A percentile compares a stretch with the other conserved stretches of the same genome.
These are phyloP conservation scores for Cephus sareptanus DNA, from an alignment of 2,888 invertebrate species.

Conservation along the genomic window DNA sequence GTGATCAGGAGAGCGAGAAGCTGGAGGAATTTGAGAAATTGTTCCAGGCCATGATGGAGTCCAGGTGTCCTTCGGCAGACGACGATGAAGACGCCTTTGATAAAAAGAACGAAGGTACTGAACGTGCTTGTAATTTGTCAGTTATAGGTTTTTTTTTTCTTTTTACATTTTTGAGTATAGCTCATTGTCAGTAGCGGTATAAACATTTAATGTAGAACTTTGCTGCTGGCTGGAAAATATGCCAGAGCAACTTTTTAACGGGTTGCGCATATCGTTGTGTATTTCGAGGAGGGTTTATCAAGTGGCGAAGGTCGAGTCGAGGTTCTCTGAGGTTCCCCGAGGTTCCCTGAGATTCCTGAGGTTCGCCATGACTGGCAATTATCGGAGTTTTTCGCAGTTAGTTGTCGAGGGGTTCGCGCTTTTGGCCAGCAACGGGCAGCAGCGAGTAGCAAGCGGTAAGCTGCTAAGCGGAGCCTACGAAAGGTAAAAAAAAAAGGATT, in stretches of 20 bases:
- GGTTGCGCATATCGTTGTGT: neutral
- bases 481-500: slow-evolving; percentile 21
- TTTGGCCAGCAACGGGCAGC: neutral
- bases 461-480: slow-evolving; percentile 18
- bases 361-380: slow-evolving; percentile 20
- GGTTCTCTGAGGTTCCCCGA: neutral
- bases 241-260: slow-evolving; percentile 9
- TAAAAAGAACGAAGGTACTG: slow-evolving; percentile 7
- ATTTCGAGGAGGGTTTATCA: slow-evolving; percentile 20
- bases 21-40: slow-evolving; percentile 59
- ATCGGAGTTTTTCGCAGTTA: slow-evolving; percentile 26
- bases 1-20: slow-evolving; percentile 43
- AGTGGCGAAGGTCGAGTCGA: slow-evolving; percentile 17
- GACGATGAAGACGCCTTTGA: slow-evolving; percentile 32
- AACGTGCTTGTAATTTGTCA: no score
- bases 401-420: slow-evolving; percentile 10
- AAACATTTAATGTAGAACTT: no score
- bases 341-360: neutral
- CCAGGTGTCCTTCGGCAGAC: slow-evolving; percentile 46
- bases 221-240: neutral
- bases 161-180: neutral
- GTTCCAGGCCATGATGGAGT: slow-evolving; percentile 57
- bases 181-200: neutral
- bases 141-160: no score
- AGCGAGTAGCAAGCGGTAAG: slow-evolving; percentile 10